Base-by-base conservation (phyloP, 2,113 vertebrate species). In the Urocolius indicus region DNA sequence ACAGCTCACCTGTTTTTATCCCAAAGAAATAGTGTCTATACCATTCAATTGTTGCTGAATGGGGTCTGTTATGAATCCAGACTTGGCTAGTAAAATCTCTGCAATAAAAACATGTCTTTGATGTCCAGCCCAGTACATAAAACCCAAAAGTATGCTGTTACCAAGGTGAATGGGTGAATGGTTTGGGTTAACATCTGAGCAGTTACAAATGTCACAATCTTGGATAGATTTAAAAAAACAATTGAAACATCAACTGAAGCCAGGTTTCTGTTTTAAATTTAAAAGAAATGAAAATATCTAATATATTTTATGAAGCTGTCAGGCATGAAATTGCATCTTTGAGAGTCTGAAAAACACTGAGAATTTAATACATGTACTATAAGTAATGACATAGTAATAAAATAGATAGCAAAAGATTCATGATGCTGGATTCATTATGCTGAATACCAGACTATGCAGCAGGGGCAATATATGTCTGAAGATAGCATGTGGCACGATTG, bases 31-130 rank as follows among this genome's bases (percentile, higher is more conserved):
- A 26, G 45, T 69, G 58, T 36, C 58, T 51, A 38, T 87, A 65
- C 73, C 69, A 34, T 32, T 84, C 77, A 10, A 32, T 24, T 80
- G 81, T 76, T 81, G 67, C 71, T 36, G 69, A 82, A 48, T 3
- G 1, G 13, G 14, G 38, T 86, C 94, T 96, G 96, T 78, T 96
- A 86, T 1, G 4, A 90, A 96, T 97, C 87, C 93, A 97, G 89
- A 87, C 91, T 92, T 95, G 93, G 96, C 94, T 76, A 80, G 84
- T 89, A 80, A 96, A 96, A 90, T 75, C 80, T 52, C 76, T 41
- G 45, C 65, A 94, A 95, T 97, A 94, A 98, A 98, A 96, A 45
- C 68, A 14, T 16, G 63, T 80, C 97, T 98, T 98, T 98, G 97
- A 98, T 96, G 96, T 97, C 80, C 84, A 38, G 75, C 95, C 95